Evolutionary conservation across 1,140 invertebrate genomes (phyloP), one percentile per base, ranked within the genome.

Genomic region (Drosophila persimilis): DNA sequence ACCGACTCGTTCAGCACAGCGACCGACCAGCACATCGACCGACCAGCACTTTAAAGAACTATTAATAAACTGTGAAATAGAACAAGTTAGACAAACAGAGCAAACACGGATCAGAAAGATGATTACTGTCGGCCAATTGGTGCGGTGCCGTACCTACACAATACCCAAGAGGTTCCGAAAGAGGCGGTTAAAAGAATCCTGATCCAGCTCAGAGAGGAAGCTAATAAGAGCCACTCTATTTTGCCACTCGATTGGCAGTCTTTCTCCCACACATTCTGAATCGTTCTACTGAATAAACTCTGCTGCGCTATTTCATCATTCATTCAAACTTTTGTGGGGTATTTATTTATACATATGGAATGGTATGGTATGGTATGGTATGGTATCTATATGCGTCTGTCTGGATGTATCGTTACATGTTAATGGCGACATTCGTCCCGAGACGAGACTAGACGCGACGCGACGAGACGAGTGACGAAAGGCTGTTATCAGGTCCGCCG

Each of bases 401-500:
- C 6, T 39, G 51, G 13, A n/a, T 44, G 31, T 11, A 35, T 22
- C 31, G 24, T 50, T 64, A 64, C 64, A 45, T 65, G 64, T 55
- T 70, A 70, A 70, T 70, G 64, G 66, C 45, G 50, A 26, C 50
- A 39, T 13, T 39, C 35, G 35, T 35, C n/a, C 15, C 11, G 24
- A 55, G 39, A 39, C 48, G 58, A 29, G 24, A 15, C 55, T 69
- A 65, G 65, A 59, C 31, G 77, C 48, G 39, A 39, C 48, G 58
- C 20, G 24, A 31, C 55, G 78, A 65, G 65, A 59, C 35, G 77
- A 54, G 39, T 81, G 81, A 86, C 81, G 83, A 86, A 88, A 88
- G 83, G 77, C 81, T 78, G 73, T 86, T 86, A 86, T 86, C 81
- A 81, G 59, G 54, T 53, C 24, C 24, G 3, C 39, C 64, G 52